These are phyloP conservation scores for Vultur gryphus DNA, from an alignment of 2,797 vertebrate species.

Conservation along the genomic window DNA sequence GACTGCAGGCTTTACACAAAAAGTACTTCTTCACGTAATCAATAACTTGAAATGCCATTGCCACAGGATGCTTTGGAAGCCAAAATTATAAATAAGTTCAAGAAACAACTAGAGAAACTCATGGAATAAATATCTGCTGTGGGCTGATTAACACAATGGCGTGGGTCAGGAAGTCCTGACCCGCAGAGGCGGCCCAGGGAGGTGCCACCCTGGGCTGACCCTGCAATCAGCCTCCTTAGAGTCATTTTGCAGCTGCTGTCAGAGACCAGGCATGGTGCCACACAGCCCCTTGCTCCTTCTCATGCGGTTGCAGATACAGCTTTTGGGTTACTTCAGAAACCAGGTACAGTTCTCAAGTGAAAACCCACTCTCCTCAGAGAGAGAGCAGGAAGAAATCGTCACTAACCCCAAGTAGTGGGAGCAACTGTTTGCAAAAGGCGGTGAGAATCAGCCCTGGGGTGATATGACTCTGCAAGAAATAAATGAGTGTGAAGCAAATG, in stretches of 20 bases:
- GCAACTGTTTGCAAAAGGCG: neutral
- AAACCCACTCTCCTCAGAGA: neutral
- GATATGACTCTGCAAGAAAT: slow-evolving; percentile 34
- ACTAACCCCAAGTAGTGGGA: neutral
- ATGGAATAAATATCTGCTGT: neutral
- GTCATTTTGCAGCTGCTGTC: neutral
- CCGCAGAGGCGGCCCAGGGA: neutral
- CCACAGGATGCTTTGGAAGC: neutral
- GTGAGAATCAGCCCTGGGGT: neutral
- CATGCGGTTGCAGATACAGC: accelerated
- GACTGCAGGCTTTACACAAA: neutral
- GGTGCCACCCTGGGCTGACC: neutral
- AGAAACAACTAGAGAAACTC: neutral
- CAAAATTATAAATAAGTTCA: neutral
- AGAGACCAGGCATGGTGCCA: neutral
- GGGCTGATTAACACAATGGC: neutral
- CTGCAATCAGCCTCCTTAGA: neutral
- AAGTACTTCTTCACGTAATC: neutral
- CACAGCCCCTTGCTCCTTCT: neutral
- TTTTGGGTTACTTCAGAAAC: neutral
- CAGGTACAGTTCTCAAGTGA: neutral
- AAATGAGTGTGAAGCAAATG: slow-evolving; percentile 11
- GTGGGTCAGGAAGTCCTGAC: neutral
- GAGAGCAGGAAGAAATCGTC: neutral
- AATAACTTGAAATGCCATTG: neutral